Base-by-base conservation (phyloP, 1,140 invertebrate species). In the Elymnias hypermnestra region DNA sequence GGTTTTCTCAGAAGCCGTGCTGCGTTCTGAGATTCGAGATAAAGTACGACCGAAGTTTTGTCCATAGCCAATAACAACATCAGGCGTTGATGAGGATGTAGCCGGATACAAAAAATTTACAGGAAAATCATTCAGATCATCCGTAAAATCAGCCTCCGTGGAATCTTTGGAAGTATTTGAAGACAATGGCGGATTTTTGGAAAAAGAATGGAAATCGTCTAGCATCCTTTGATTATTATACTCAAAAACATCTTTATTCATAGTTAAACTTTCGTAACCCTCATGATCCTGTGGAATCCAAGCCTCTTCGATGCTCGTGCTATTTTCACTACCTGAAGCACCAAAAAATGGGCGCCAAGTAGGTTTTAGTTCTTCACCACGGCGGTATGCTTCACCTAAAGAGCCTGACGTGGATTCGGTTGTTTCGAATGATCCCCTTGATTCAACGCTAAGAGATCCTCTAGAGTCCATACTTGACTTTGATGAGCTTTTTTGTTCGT, bases 1-100 rank as follows among this genome's bases (percentile, higher is more conserved):
- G 1, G 90, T 88, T 65, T 89, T 87, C 63, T 95, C 94, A 0
- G 94, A 96, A 8, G 94, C 94, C 5, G 94, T 95, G 49, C 94
- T 95, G 13, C 94, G 87, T 83, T 96, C 94, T 2, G 94, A 95
- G 63, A 96, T 96, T 38, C 94, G 87, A 1, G 94, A 95, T 10
- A 96, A 86, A 0, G 94, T 96, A 21, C 94, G 77, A 14, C 90
- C 90, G 87, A 95, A 92, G 10, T 90, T 91, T 38, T 89, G 87
- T 10, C 90, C 91, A 55, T 91, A 93, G 8, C 90, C 90, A 40
- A 92, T 87, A 38, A 93, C 90, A 29, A 91, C 87, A 57, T 93
- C 92, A 4, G 91, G 87, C 47, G 87, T 81, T 8, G 78, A 78
- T 3, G 89, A 88, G 36, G 91, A 88, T 4, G 78, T 87, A 12